phyloP scores from a whole-genome alignment of 2,797 vertebrate genomes.

The Eulemur albifrons region DNA sequence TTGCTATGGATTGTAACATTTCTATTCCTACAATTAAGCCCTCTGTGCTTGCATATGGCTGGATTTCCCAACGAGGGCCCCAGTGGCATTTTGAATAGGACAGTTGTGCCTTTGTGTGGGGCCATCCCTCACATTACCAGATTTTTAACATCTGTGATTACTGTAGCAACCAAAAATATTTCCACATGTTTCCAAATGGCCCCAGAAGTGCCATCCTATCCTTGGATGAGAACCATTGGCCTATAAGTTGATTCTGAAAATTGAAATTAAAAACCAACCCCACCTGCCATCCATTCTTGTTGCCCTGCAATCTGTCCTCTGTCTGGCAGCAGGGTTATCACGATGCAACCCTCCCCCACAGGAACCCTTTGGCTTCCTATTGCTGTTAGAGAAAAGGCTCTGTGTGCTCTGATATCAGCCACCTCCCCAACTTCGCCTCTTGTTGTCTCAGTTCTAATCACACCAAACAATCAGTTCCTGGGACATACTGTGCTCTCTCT shows the following conservation, averaged over 20 bases:
- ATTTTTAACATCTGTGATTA: conserved; percentile 21
- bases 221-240: neutral
- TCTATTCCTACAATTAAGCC: neutral
- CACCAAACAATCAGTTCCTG: neutral
- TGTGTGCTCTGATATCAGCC: neutral
- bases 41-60: neutral
- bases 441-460: neutral
- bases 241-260: neutral
- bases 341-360: neutral
- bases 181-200: neutral
- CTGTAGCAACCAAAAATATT: neutral
- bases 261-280: neutral
- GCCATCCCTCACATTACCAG: neutral
- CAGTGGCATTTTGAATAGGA: neutral
- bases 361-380: neutral
- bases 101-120: neutral
- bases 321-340: neutral
- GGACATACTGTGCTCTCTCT: neutral
- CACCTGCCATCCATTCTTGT: neutral
- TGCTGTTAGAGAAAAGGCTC: neutral
- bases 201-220: neutral
- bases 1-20: neutral
- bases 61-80: neutral
- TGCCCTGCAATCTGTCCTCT: neutral
- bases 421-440: neutral